Base-by-base conservation (phyloP, 2,888 invertebrate genomes). In the Tenthredo mesomela region DNA sequence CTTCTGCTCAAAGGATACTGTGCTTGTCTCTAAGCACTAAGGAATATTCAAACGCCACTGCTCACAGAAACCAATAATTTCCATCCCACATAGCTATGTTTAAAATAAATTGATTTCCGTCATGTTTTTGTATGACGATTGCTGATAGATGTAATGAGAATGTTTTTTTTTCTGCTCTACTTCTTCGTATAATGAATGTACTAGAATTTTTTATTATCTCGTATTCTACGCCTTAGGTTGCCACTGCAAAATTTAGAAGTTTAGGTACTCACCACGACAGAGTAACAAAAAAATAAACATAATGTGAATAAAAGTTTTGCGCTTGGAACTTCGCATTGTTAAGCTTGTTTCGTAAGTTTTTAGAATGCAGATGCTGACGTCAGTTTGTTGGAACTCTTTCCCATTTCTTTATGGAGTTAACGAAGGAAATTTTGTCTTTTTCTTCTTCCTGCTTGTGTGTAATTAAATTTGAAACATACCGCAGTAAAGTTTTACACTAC, bases 351-450 rank as follows among this genome's bases (percentile, higher is more conserved):
- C 65, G 25, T 33, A 78, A 77, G 75, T 84, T 77, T 61, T 84
- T 77, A 65, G 75, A 84, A 84, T 84, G 78, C 75, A 84, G 75
- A 84, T 84, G 75, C 84, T 77, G 78, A n/a, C 84, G 58, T 80
- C 80, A 47, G 77, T 77, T 77, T 77, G 80, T 80, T 80, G 80
- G 21, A 61, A 61, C 61, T 80, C 80, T 80, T 58, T 61, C 10
- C 37, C 61, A 61, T 54, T 50, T 29, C 37, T 50, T 77, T 77
- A 54, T 50, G 9, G 33, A 37, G 61, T 40, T 80, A 61, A 80
- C 80, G 61, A 80, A 61, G 61, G 37, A 80, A 61, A 37, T 50
- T 61, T 6, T 61, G 40, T 77, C n/a, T 77, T n/a, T 54, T 33
- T 77, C n/a, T n/a, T 61, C 40, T 50, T 61, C 33, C 58, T 37